phyloP scores from a whole-genome alignment of 1,140 invertebrate genomes.

The Spodoptera litura region DNA sequence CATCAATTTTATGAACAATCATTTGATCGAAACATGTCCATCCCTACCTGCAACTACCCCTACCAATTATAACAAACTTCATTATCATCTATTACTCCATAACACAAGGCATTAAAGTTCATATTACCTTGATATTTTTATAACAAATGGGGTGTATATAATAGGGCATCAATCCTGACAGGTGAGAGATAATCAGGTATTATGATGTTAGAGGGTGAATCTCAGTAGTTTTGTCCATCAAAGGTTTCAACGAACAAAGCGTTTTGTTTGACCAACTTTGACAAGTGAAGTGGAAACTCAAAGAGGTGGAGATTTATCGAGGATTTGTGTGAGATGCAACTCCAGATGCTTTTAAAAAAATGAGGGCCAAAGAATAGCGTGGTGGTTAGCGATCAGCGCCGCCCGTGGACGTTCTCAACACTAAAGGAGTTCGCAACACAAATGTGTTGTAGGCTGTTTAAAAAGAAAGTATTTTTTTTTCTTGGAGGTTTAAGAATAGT shows the following conservation, averaged over 20 bases:
- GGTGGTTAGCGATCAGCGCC: no score
- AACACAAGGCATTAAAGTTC: constrained; percentile 54
- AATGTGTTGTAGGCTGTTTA: no score
- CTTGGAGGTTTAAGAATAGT: no score
- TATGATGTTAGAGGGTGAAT: constrained; percentile 62
- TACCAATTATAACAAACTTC: constrained; percentile 20
- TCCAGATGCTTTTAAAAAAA: neutral
- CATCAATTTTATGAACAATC: no score
- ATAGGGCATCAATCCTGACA: constrained; percentile 71
- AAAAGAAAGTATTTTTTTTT: no score
- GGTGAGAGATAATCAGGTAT: constrained; percentile 71
- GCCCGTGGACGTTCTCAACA: no score
- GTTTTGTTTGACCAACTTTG: constrained; percentile 18
- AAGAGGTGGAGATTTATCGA: neutral
- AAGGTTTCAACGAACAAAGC: constrained; percentile 50
- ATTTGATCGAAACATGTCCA: no score
- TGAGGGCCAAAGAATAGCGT: no score
- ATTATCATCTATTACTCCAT: neutral
- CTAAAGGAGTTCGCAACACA: no score
- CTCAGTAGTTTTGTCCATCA: constrained; percentile 56
- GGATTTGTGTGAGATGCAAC: neutral
- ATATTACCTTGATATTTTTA: constrained; percentile 22
- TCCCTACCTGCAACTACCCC: neutral
- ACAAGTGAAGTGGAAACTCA: constrained; percentile 38
- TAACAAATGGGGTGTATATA: constrained; percentile 55